Evolutionary conservation across 2,888 invertebrate species (phyloP).

Genomic region (Ectropis crepuscularia): DNA sequence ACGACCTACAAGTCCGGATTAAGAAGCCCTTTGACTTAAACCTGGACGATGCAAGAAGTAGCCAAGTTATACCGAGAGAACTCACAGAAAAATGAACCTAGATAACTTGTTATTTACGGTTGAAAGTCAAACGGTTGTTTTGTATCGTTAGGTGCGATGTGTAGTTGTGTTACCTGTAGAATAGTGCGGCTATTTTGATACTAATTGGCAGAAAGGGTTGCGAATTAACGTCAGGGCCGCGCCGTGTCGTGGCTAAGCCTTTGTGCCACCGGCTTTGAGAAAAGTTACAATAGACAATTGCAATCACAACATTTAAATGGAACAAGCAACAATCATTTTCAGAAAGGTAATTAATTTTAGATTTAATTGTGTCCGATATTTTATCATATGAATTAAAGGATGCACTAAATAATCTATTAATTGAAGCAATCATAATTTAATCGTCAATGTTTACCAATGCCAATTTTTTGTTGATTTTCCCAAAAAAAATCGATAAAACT

Average conservation of each 20-base stretch:
- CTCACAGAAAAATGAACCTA: conserved; percentile 47
- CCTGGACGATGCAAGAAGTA: conserved; percentile 68
- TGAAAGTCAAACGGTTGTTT: conserved; percentile 43
- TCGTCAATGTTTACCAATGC: too few relatives aligned
- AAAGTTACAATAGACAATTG: conserved; percentile 32
- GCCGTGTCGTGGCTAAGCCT: conserved; percentile 62
- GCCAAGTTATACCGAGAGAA: conserved; percentile 55
- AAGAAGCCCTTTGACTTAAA: conserved; percentile 85
- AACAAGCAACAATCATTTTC: neutral
- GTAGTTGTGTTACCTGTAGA: conserved; percentile 74
- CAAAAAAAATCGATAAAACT: too few relatives aligned
- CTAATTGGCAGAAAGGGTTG: conserved; percentile 85
- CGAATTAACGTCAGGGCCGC: conserved; percentile 82
- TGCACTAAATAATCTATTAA: too few relatives aligned
- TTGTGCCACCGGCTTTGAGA: conserved; percentile 62
- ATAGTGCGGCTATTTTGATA: conserved; percentile 83
- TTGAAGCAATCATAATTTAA: too few relatives aligned
- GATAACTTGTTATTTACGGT: conserved; percentile 49
- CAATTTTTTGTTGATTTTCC: too few relatives aligned
- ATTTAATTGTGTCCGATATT: too few relatives aligned
- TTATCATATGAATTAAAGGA: too few relatives aligned
- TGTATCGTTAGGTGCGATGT: conserved; percentile 69
- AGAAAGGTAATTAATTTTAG: too few relatives aligned
- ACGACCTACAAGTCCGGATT: conserved; percentile 85
- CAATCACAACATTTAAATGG: conserved; percentile 19